phyloP scores from a whole-genome alignment of 30 jellyfish, hydroid and myxozoan species.

The Aurelia sp. region DNA sequence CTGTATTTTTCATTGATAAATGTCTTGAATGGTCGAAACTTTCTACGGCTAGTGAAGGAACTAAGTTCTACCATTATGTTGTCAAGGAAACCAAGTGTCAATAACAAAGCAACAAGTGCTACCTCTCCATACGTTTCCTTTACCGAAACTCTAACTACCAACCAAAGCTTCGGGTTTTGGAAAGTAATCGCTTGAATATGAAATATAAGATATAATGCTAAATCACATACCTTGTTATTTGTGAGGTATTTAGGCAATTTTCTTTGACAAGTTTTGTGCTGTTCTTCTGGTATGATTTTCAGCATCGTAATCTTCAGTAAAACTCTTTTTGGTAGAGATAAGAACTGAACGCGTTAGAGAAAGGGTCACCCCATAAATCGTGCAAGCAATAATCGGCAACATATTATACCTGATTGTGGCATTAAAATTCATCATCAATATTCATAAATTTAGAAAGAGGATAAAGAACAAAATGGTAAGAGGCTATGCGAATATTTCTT shows the following conservation, averaged over 20 bases:
- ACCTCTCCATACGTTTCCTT: not conserved
- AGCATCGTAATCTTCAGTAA: too few relatives aligned
- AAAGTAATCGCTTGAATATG: not conserved
- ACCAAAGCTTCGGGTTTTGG: not conserved
- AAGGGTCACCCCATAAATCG: too few relatives aligned
- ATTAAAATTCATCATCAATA: not conserved
- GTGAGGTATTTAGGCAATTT: too few relatives aligned
- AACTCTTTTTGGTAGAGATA: too few relatives aligned
- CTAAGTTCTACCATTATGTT: not conserved
- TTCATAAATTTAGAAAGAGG: not conserved
- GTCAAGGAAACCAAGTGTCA: not conserved
- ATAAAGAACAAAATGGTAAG: not conserved
- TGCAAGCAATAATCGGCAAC: not conserved
- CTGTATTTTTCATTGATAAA: too few relatives aligned
- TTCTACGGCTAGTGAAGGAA: too few relatives aligned
- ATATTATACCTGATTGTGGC: not conserved
- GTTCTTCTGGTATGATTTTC: too few relatives aligned
- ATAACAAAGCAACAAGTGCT: not conserved
- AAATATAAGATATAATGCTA: not conserved
- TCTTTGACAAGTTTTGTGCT: too few relatives aligned
- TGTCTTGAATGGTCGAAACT: too few relatives aligned
- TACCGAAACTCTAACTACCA: not conserved
- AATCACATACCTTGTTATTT: not conserved
- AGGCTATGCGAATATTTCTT: not conserved
- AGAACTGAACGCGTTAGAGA: too few relatives aligned